Evolutionary conservation across 2,888 invertebrate genomes (phyloP).

Genomic region (Apotomis betuletana): DNA sequence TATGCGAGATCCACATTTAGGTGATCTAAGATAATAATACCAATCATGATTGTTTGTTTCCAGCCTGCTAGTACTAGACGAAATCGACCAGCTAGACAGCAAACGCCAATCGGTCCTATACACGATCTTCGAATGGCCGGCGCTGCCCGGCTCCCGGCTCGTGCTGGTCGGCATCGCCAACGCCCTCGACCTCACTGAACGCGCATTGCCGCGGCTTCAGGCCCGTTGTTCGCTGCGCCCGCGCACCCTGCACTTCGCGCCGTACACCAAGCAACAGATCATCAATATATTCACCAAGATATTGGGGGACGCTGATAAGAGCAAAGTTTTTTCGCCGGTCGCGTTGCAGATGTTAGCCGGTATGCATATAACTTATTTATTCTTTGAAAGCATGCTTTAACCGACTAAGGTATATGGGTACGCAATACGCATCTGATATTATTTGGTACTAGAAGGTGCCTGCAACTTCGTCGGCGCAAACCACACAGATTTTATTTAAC

Average conservation of each 20-base stretch:
- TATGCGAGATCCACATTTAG: too few species aligned
- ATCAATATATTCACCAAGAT: slow-evolving; percentile 92
- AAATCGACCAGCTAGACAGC: slow-evolving; percentile 96
- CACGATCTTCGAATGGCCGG: slow-evolving; percentile 97
- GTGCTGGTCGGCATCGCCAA: slow-evolving; percentile 97
- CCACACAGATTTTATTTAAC: too few species aligned
- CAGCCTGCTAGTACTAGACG: slow-evolving; percentile 94
- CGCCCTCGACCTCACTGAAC: slow-evolving; percentile 96
- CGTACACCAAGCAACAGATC: slow-evolving; percentile 96
- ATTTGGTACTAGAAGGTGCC: too few species aligned
- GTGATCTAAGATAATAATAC: neutral
- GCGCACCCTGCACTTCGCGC: slow-evolving; percentile 92
- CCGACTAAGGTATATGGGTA: too few species aligned
- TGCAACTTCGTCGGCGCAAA: too few species aligned
- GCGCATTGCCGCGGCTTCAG: slow-evolving; percentile 93
- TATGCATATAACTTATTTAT: slow-evolving; percentile 40
- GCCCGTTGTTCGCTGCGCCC: slow-evolving; percentile 89
- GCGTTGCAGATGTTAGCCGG: slow-evolving; percentile 96
- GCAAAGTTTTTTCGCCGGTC: slow-evolving; percentile 89
- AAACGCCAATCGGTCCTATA: slow-evolving; percentile 94
- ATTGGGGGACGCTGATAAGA: slow-evolving; percentile 87
- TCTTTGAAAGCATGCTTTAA: neutral
- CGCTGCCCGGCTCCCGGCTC: slow-evolving; percentile 86
- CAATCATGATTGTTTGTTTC: neutral
- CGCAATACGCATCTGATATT: too few species aligned